These are phyloP conservation scores for Drosophila tripunctata DNA, from an alignment of 2,888 invertebrate species.

Conservation along the genomic window DNA sequence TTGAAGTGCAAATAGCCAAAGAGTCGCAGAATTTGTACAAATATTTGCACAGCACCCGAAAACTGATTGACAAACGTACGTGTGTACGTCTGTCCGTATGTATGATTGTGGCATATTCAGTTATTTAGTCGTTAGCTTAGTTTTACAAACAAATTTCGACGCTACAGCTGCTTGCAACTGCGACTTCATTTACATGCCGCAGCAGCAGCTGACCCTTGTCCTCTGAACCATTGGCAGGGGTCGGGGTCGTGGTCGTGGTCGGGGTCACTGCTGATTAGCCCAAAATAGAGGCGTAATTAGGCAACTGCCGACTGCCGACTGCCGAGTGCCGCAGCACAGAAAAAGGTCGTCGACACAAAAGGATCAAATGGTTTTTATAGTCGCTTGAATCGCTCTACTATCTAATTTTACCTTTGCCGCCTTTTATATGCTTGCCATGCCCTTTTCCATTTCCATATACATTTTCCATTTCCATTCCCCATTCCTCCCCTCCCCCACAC, in stretches of 20 bases:
- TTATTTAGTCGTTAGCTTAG: constrained; percentile 3
- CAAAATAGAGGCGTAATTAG: constrained; percentile 72
- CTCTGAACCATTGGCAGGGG: not conserved
- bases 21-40: constrained; percentile 53
- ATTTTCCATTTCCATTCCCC: not conserved
- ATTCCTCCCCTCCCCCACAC: too few relatives aligned
- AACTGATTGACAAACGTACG: constrained; percentile 61
- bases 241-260: not conserved
- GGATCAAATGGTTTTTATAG: constrained; percentile 71
- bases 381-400: constrained; percentile 56
- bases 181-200: constrained; percentile 57
- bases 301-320: constrained; percentile 53
- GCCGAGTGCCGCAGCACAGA: constrained; percentile 42
- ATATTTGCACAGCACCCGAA: constrained; percentile 69
- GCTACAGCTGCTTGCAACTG: constrained; percentile 29
- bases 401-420: constrained; percentile 66
- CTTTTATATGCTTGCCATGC: constrained; percentile 58
- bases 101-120: too few relatives aligned
- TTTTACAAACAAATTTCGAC: too few relatives aligned
- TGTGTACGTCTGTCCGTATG: too few relatives aligned
- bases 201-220: constrained; percentile 60
- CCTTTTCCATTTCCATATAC: not conserved
- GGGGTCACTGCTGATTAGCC: constrained; percentile 66
- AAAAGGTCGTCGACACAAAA: constrained; percentile 52
- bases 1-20: constrained; percentile 67